Evolutionary conservation across 2,113 vertebrate species (phyloP), one percentile per base, ranked within the genome.

Genomic region (Gadus chalcogrammus): DNA sequence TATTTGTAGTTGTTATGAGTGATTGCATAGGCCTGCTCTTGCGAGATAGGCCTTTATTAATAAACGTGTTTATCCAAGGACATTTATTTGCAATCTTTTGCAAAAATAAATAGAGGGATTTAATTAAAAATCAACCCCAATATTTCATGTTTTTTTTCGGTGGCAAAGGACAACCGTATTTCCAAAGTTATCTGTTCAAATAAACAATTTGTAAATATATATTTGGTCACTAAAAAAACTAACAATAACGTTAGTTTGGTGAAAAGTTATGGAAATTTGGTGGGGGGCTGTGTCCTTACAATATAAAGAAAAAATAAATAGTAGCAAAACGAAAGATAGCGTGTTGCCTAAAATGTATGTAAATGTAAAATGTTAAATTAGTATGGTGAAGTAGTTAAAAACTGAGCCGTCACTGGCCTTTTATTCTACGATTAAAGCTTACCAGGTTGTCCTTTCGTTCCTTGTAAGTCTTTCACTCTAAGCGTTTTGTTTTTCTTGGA

Each of bases 51-150:
- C 31, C 31, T 31, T 31, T 48, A 48, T 48, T 5, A 48, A 48
- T 48, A 48, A 48, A 48, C 42, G 42, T 48, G 2, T 48, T 11
- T 48, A 42, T 78, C 15, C 53, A 24, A 73, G 61, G 67, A 79
- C 65, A 77, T 87, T 88, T 90, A 84, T 91, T 89, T 87, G 53
- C 68, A 78, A 35, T 74, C 18, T 71, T 64, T 74, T 83, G 70
- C n/a, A 75, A 87, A 24, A 90, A 88, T 83, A 90, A 88, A 89
- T 75, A 62, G 0, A 38, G 78, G 24, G 65, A 56, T 42, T 86
- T 88, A 86, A 91, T 90, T 89, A 84, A 89, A 88, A 70, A 61
- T 72, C 38, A 63, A 64, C 63, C 66, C 72, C 20, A 1, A 15
- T 13, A 42, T 79, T 76, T 60, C n/a, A 71, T 17, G 65, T 31